Base-by-base conservation (phyloP, 2,113 vertebrate species). In the Chascanopsetta lugubris region DNA sequence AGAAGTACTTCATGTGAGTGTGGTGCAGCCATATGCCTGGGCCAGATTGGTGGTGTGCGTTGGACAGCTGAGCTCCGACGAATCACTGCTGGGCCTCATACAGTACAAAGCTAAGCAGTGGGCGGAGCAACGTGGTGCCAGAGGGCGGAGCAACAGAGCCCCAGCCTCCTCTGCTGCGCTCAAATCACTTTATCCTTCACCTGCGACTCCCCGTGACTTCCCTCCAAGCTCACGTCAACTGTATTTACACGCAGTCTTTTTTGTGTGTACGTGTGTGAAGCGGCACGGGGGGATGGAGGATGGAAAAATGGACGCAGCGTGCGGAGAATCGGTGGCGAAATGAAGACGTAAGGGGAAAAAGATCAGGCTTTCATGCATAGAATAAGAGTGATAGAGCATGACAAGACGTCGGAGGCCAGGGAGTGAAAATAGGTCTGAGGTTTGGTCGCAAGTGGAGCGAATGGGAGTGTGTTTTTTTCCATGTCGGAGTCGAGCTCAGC, bases 11-110 rank as follows among this genome's bases (percentile, higher is more conserved):
- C 84, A 69, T 77, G 68, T 11, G 38, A 73, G 80, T 80, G 85
- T 87, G 79, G 78, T 74, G 60, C 80, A 66, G 71, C 86, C 85
- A 79, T 88, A 84, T 87, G 81, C 81, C 83, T 55, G 59, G 79
- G 75, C 83, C 82, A 86, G 87, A 85, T 83, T 83, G 79, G 70
- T 80, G 87, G 77, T 89, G 80, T 79, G 29, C 84, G 79, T 88
- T 89, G 87, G 86, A 87, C 83, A 74, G 79, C 72, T 88, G 84
- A 84, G 80, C 77, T 79, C 79, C 75, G 80, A 85, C 88, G 89
- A 89, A 88, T 91, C 90, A 89, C 80, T 54, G 77, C 80, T 58
- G 67, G 78, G 74, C 77, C 78, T 50, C 25, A 53, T 66, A 67
- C 24, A 69, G 76, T 80, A 76, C 85, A 85, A 70, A 81, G 86